phyloP scores from a whole-genome alignment of 2,888 invertebrate species.

The Acleris laterana region DNA sequence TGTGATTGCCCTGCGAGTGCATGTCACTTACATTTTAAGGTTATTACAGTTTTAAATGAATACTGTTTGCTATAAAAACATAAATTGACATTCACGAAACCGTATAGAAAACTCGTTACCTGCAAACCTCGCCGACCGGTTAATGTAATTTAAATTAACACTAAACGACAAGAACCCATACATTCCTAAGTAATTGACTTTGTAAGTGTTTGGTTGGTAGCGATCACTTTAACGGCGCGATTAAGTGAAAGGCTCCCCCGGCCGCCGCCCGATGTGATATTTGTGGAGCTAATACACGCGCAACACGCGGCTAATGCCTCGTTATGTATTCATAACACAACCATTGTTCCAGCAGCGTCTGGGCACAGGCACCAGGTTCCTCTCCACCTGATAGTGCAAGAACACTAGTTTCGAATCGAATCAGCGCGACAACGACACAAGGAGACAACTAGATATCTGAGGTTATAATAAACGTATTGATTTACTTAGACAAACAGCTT shows the following conservation, averaged over 20 bases:
- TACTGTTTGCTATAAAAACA: not conserved
- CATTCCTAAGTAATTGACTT: conserved; percentile 58
- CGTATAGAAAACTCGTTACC: conserved; percentile 2
- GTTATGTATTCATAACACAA: conserved; percentile 76
- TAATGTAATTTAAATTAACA: conserved; percentile 47
- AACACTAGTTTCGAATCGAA: no score
- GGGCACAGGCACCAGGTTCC: conserved; percentile 44
- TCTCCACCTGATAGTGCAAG: not conserved
- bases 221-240: conserved; percentile 61
- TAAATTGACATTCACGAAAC: not conserved
- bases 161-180: conserved; percentile 55
- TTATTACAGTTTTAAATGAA: no score
- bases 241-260: conserved; percentile 44
- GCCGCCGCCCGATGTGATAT: conserved; percentile 52
- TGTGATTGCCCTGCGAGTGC: no score
- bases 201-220: conserved; percentile 58
- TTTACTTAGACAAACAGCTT: no score
- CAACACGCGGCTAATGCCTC: conserved; percentile 72
- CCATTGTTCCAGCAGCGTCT: conserved; percentile 67
- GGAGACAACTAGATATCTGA: no score
- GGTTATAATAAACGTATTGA: no score
- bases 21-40: no score
- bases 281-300: conserved; percentile 70
- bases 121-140: conserved; percentile 7
- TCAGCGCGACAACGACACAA: no score